Evolutionary conservation across 2,888 invertebrate species (phyloP).

Genomic region (Cheilosia scutellata): DNA sequence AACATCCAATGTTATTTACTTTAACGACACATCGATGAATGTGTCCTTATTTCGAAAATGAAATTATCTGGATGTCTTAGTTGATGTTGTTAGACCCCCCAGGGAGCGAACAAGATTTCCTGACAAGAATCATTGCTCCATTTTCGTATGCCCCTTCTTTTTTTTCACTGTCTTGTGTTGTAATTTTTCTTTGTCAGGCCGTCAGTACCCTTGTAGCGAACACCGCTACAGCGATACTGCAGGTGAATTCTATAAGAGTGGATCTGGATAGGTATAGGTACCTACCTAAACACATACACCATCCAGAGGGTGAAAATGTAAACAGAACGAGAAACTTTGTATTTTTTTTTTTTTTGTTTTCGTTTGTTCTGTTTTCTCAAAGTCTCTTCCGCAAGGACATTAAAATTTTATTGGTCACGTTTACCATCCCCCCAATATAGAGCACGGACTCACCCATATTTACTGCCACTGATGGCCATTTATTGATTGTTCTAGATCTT

Average conservation of each 20-base stretch:
- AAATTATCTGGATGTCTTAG: slow-evolving; percentile 67
- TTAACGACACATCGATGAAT: slow-evolving; percentile 71
- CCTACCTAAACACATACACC: neutral
- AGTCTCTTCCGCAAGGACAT: slow-evolving; percentile 51
- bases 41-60: slow-evolving; percentile 57
- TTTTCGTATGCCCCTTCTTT: neutral
- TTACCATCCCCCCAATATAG: slow-evolving; percentile 9
- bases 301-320: slow-evolving; percentile 9
- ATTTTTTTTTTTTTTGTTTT: slow-evolving; percentile 25
- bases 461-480: slow-evolving; percentile 65
- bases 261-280: neutral
- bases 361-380: slow-evolving; percentile 19
- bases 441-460: slow-evolving; percentile 8
- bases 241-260: slow-evolving; percentile 38
- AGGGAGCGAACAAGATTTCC: slow-evolving; percentile 41
- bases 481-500: slow-evolving; percentile 61
- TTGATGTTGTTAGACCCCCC: slow-evolving; percentile 37
- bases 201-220: neutral
- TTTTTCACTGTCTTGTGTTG: neutral
- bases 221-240: neutral
- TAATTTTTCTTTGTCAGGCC: slow-evolving; percentile 10
- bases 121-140: slow-evolving; percentile 51
- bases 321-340: slow-evolving; percentile 2
- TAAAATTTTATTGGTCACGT: slow-evolving; percentile 72
- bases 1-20: slow-evolving; percentile 68